Conservation (phyloP, 2,888 invertebrate species). For the Sphaeridia pumilis region DNA sequence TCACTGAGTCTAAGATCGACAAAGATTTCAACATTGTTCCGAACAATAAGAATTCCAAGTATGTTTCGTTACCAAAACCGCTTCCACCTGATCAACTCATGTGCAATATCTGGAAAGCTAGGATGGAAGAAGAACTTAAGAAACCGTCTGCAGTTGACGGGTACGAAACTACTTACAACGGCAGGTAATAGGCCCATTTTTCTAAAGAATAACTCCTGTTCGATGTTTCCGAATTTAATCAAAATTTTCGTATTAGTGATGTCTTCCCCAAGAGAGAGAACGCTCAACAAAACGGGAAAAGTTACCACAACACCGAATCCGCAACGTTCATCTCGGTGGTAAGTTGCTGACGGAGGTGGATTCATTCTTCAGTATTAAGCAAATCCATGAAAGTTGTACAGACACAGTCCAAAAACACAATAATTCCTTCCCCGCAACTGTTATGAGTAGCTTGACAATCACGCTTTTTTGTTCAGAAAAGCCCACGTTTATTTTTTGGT, state of each 20-base stretch:
- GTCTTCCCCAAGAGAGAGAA: no score
- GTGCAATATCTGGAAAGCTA: constrained; percentile 86
- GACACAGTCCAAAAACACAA: background rate
- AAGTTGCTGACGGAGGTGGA: no score
- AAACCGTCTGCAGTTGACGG: constrained; percentile 37
- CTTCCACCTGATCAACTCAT: constrained; percentile 83
- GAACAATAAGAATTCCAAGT: constrained; percentile 44
- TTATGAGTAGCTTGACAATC: no score
- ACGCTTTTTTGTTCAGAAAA: no score
- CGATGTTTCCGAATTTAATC: no score
- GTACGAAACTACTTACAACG: constrained; percentile 1
- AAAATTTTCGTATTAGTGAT: constrained; percentile 19
- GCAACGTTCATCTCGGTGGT: constrained; percentile 68
- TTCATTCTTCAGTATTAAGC: background rate
- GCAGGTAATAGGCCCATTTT: background rate
- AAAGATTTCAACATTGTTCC: constrained; percentile 40
- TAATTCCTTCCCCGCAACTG: no score
- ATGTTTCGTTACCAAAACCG: constrained; percentile 42
- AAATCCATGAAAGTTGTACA: no score
- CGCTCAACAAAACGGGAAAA: constrained; percentile 28
- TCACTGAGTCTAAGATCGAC: constrained; percentile 20
- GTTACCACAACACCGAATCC: constrained; percentile 30
- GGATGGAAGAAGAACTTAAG: constrained; percentile 52
- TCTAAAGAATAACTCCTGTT: no score
- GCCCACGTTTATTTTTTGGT: no score